phyloP scores from a whole-genome alignment of 2,888 invertebrate species.

The Netelia melanura region DNA sequence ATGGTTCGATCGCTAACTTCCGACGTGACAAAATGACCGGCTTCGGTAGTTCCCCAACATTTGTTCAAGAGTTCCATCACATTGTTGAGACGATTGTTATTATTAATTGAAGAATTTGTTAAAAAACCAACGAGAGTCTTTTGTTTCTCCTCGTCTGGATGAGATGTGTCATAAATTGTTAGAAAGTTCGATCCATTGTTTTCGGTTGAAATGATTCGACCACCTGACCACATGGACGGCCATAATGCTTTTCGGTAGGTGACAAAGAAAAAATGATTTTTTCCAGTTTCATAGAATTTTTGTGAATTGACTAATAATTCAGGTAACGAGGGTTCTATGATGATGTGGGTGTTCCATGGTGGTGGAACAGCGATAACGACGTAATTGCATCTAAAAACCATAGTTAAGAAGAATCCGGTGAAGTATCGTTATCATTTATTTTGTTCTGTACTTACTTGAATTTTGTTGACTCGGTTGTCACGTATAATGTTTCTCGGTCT shows the following conservation, averaged over 20 bases:
- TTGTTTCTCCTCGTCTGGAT: not conserved
- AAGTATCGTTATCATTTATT: not conserved
- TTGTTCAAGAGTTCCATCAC: conserved; percentile 52
- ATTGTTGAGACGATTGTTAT: conserved; percentile 14
- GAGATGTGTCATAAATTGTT: conserved; percentile 72
- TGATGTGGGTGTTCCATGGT: conserved; percentile 68
- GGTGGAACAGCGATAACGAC: conserved; percentile 77
- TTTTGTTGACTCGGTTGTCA: conserved; percentile 68
- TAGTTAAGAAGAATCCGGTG: not conserved
- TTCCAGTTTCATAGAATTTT: conserved; percentile 64
- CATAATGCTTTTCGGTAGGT: conserved; percentile 68
- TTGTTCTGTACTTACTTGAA: conserved; percentile 71
- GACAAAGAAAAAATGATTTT: conserved; percentile 72
- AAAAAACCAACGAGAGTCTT: conserved; percentile 73
- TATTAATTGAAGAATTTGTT: conserved; percentile 20
- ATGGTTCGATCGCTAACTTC: not conserved
- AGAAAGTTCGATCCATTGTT: conserved; percentile 65
- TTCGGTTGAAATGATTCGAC: conserved; percentile 66
- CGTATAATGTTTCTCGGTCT: conserved; percentile 70
- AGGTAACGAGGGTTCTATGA: conserved; percentile 67
- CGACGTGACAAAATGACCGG: conserved; percentile 23
- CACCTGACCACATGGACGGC: conserved; percentile 57
- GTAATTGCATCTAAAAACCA: conserved; percentile 73
- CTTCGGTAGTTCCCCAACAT: conserved; percentile 65
- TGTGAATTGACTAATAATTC: conserved; percentile 55